phyloP scores from a whole-genome alignment of 2,113 vertebrate genomes.

The Podarcis raffonei region DNA sequence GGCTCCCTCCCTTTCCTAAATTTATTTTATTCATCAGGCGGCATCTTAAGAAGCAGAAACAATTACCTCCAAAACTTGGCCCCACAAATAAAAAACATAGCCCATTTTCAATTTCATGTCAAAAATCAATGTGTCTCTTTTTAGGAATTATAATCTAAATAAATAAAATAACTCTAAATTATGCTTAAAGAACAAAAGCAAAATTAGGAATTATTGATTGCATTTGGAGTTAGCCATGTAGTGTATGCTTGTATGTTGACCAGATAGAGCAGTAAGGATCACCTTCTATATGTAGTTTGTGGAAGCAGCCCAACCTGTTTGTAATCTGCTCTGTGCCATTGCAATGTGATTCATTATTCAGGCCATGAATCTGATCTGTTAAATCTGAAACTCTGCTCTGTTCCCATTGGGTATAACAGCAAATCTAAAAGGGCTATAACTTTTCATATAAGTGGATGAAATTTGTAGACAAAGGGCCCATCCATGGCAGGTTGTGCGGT shows the following conservation, averaged over 20 bases:
- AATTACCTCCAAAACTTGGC: constrained; percentile 65
- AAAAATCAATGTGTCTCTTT: constrained; percentile 68
- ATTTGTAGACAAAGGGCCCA: no score
- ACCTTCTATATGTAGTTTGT: not conserved
- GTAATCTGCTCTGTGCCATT: no score
- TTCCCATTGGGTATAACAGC: no score
- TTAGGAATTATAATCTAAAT: constrained; percentile 66
- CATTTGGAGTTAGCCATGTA: not conserved
- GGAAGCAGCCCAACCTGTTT: no score
- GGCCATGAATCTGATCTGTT: no score
- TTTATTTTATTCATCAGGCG: constrained; percentile 72
- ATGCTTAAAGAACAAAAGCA: constrained; percentile 59
- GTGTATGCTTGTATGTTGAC: no score
- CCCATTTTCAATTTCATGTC: constrained; percentile 62
- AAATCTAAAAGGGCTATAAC: no score
- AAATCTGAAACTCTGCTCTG: no score
- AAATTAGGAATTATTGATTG: constrained; percentile 38
- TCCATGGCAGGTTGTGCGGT: no score
- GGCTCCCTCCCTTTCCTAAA: constrained; percentile 63
- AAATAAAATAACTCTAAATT: constrained; percentile 64
- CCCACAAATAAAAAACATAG: constrained; percentile 57
- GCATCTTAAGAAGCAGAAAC: constrained; percentile 68
- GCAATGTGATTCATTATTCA: no score
- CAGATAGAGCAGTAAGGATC: no score
- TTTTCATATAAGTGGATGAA: no score